phyloP scores from a whole-genome alignment of 1,140 invertebrate genomes.

The Acromyrmex heyeri region DNA sequence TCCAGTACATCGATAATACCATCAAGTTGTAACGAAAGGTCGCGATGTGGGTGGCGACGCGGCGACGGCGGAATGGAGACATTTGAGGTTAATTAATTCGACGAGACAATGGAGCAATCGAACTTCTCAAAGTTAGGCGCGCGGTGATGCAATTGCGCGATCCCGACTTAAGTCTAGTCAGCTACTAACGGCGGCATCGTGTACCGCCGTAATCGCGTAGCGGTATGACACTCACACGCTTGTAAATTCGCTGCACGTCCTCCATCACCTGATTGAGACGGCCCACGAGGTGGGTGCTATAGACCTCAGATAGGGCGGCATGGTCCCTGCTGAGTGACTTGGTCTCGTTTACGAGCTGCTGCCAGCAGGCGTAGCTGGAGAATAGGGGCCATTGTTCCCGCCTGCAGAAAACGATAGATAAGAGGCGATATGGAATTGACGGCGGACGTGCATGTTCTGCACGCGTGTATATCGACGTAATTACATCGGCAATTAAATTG shows the following conservation, averaged over 20 bases:
- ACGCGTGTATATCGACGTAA: not conserved
- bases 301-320: conserved; percentile 95
- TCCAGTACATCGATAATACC: not conserved
- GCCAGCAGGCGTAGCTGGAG: conserved; percentile 96
- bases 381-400: conserved; percentile 97
- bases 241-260: conserved; percentile 96
- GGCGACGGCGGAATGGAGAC: conserved; percentile 55
- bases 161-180: not conserved
- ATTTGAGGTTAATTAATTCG: conserved; percentile 57
- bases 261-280: conserved; percentile 95
- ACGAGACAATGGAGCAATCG: conserved; percentile 50
- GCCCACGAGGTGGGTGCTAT: conserved; percentile 93
- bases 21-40: conserved; percentile 22
- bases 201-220: not conserved
- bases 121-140: conserved; percentile 33
- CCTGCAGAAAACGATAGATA: conserved; percentile 86
- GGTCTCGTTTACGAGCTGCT: conserved; percentile 95
- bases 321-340: conserved; percentile 96
- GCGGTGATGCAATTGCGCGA: conserved; percentile 26
- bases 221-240: conserved; percentile 88
- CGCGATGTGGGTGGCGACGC: not conserved
- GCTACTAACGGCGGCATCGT: not conserved
- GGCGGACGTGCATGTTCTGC: not conserved
- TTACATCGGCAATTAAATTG: conserved; percentile 56
- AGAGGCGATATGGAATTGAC: conserved; percentile 8